phyloP scores from a whole-genome alignment of 2,888 invertebrate species.

The Aphodius sticticus region DNA sequence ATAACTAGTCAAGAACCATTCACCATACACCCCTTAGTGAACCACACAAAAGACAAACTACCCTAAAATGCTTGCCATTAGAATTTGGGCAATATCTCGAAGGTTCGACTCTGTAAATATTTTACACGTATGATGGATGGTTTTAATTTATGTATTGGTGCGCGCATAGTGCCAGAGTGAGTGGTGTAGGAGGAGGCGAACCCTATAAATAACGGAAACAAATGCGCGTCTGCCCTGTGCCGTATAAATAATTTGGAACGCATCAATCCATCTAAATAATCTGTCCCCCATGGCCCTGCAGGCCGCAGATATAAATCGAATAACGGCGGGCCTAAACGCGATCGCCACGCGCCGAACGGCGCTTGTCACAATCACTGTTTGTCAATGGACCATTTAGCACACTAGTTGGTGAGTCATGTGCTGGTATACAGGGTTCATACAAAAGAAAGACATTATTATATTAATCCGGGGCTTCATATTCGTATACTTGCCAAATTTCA shows the following conservation, averaged over 20 bases:
- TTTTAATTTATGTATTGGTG: slow-evolving; percentile 23
- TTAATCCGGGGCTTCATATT: no score
- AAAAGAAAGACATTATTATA: no score
- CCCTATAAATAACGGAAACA: slow-evolving; percentile 55
- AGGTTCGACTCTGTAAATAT: slow-evolving; percentile 8
- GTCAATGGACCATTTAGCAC: slow-evolving; percentile 57
- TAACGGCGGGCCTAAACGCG: slow-evolving; percentile 5
- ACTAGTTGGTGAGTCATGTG: not conserved
- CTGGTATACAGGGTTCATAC: no score
- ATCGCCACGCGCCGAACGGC: slow-evolving; percentile 27
- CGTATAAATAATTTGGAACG: slow-evolving; percentile 58
- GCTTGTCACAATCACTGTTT: slow-evolving; percentile 60
- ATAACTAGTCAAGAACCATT: not conserved
- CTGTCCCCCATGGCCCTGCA: slow-evolving; percentile 50
- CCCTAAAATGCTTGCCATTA: not conserved
- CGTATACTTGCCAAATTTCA: no score
- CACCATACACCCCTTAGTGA: not conserved
- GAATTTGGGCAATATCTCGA: not conserved
- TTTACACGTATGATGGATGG: slow-evolving; percentile 19
- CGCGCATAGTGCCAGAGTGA: not conserved
- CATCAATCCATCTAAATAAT: slow-evolving; percentile 59
- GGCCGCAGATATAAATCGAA: slow-evolving; percentile 17
- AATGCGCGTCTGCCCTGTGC: slow-evolving; percentile 54
- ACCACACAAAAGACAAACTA: slow-evolving; percentile 13
- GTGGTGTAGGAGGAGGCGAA: slow-evolving; percentile 8